These are phyloP conservation scores for Brotula barbata DNA, from an alignment of 2,797 vertebrate species.

Conservation along the genomic window DNA sequence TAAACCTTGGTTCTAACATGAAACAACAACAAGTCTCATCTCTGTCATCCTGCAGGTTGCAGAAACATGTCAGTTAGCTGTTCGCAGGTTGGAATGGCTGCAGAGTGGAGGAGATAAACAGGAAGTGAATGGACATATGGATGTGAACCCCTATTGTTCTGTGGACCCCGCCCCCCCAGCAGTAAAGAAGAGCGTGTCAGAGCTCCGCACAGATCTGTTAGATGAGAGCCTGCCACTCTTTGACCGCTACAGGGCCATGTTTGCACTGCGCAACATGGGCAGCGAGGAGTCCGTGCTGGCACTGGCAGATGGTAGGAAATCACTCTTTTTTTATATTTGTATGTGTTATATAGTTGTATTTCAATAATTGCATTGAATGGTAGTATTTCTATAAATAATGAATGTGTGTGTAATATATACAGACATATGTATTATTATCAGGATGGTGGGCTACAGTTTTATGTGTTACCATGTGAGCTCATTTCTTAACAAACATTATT, in stretches of 20 bases:
- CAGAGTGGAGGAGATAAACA: slow-evolving; percentile 65
- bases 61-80: slow-evolving; percentile 92
- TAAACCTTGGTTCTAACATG: too few relatives aligned
- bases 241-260: slow-evolving; percentile 95
- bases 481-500: too few relatives aligned
- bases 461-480: too few relatives aligned
- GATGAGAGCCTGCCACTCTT: slow-evolving; percentile 85
- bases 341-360: too few relatives aligned
- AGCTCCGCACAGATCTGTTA: slow-evolving; percentile 80
- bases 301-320: slow-evolving; percentile 83
- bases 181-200: slow-evolving; percentile 66
- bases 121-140: slow-evolving; percentile 33
- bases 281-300: slow-evolving; percentile 84
- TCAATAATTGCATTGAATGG: too few relatives aligned
- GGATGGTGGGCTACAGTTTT: too few relatives aligned
- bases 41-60: slow-evolving; percentile 82
- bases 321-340: too few relatives aligned
- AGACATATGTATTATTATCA: too few relatives aligned
- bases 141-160: slow-evolving; percentile 83
- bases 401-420: too few relatives aligned
- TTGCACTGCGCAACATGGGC: slow-evolving; percentile 88
- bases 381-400: too few relatives aligned
- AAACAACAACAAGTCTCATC: too few relatives aligned
- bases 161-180: slow-evolving; percentile 92
- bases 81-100: slow-evolving; percentile 88